Percentiles rank a stretch among this genome's conserved stretches.
These are phyloP conservation scores for Herminia tarsipennalis DNA, from an alignment of 2,888 invertebrate genomes.

Conservation along the genomic window DNA sequence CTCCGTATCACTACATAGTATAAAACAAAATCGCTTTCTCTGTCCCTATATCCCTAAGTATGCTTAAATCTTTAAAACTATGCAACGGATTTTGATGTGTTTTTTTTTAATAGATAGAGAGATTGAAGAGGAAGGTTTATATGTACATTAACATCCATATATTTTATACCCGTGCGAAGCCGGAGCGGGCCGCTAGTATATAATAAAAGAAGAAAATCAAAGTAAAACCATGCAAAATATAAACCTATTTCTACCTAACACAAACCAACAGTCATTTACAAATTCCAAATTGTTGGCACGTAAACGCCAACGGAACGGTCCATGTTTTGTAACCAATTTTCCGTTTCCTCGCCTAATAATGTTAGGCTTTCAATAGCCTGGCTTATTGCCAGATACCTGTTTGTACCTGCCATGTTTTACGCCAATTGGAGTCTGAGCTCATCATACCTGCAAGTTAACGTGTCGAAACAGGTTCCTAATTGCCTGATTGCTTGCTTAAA, in stretches of 20 bases:
- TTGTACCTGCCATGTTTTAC: slow-evolving; percentile 41
- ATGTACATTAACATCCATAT: no score
- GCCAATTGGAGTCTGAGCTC: slow-evolving; percentile 20
- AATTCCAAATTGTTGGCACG: slow-evolving; percentile 14
- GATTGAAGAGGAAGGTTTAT: no score
- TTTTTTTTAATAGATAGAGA: no score
- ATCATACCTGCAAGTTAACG: slow-evolving; percentile 6
- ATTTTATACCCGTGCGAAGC: no score
- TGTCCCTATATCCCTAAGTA: no score
- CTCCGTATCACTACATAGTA: no score
- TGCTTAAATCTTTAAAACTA: no score
- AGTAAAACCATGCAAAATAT: not conserved
- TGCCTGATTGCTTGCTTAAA: no score
- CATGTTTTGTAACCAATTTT: slow-evolving; percentile 37
- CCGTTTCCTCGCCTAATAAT: slow-evolving; percentile 28
- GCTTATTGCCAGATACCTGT: slow-evolving; percentile 38
- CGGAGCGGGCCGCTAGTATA: no score
- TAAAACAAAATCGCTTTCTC: no score
- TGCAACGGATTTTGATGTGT: no score
- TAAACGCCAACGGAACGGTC: slow-evolving; percentile 10
- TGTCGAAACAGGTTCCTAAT: not conserved
- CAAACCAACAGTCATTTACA: slow-evolving; percentile 4
- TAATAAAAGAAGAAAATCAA: no score
- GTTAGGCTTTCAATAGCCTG: slow-evolving; percentile 28
- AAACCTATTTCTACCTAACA: not conserved